A percentile compares a stretch with the other conserved stretches of the same genome.
phyloP scores from a whole-genome alignment of 2,888 invertebrate species.

The Pterostichus niger region DNA sequence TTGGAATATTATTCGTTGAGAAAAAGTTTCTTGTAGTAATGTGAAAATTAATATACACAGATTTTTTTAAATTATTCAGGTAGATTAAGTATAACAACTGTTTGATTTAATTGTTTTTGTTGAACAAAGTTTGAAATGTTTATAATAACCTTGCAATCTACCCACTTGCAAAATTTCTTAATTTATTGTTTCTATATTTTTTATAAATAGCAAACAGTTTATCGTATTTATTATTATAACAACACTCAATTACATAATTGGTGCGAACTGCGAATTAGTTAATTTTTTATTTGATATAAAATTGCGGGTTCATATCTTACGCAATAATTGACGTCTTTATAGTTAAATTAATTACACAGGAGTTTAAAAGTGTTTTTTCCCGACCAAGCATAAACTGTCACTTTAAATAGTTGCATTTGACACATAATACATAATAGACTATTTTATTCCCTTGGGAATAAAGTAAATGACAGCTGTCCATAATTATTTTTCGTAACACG shows the following conservation, averaged over 20 bases:
- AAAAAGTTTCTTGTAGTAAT: no score
- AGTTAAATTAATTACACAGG: conserved; percentile 21
- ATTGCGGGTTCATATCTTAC: conserved; percentile 9
- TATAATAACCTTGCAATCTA: conserved; percentile 21
- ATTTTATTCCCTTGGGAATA: no score
- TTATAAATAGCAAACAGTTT: not conserved
- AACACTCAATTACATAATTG: conserved; percentile 16
- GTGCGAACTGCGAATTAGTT: not conserved
- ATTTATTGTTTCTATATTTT: conserved; percentile 30
- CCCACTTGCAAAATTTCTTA: conserved; percentile 1
- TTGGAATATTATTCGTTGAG: no score
- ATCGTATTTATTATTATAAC: conserved; percentile 1
- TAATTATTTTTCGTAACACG: no score
- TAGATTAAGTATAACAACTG: conserved; percentile 16
- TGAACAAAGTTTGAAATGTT: not conserved
- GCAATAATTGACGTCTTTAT: conserved; percentile 13
- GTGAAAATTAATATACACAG: no score
- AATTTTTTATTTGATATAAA: not conserved
- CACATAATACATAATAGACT: no score
- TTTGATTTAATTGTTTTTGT: not conserved
- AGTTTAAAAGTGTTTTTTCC: conserved; percentile 26
- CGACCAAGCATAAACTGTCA: no score
- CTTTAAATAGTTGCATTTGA: no score
- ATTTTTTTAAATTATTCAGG: not conserved
- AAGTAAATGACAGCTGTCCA: no score